Evolutionary conservation across 1,140 invertebrate species (phyloP).

Genomic region (Ooceraea biroi): DNA sequence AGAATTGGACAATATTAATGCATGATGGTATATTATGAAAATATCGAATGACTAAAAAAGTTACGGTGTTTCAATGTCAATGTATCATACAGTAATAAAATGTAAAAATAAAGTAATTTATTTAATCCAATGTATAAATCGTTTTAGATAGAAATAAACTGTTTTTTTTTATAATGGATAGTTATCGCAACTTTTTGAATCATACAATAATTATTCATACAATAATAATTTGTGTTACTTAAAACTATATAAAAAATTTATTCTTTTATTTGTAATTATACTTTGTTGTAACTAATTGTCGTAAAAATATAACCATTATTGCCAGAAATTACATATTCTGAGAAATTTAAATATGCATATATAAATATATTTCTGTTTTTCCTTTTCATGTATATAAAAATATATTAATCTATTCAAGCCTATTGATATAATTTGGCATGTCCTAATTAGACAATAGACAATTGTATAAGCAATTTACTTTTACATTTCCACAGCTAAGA

Average conservation of each 20-base stretch:
- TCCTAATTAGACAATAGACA: background rate
- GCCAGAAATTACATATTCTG: background rate
- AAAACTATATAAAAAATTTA: background rate
- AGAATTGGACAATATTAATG: too few relatives aligned
- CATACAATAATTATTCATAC: too few relatives aligned
- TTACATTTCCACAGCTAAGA: background rate
- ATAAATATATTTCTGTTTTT: background rate
- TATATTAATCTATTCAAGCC: constrained; percentile 3
- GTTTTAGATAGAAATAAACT: too few relatives aligned
- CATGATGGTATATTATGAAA: too few relatives aligned
- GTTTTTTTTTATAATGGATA: too few relatives aligned
- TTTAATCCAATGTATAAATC: too few relatives aligned
- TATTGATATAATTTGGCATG: background rate
- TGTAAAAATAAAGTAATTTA: too few relatives aligned
- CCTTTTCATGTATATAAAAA: constrained; percentile 24
- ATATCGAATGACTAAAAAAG: too few relatives aligned
- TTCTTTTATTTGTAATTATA: constrained; percentile 1
- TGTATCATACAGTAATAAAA: too few relatives aligned
- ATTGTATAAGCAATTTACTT: background rate
- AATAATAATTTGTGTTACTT: background rate
- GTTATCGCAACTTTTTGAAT: too few relatives aligned
- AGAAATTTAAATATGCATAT: constrained; percentile 2
- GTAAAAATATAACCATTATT: constrained; percentile 12
- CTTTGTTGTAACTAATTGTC: background rate
- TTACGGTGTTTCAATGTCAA: too few relatives aligned